Conservation (phyloP, 53 echinoderm and acorn worm genomes). For the Echinarachnius parma region DNA sequence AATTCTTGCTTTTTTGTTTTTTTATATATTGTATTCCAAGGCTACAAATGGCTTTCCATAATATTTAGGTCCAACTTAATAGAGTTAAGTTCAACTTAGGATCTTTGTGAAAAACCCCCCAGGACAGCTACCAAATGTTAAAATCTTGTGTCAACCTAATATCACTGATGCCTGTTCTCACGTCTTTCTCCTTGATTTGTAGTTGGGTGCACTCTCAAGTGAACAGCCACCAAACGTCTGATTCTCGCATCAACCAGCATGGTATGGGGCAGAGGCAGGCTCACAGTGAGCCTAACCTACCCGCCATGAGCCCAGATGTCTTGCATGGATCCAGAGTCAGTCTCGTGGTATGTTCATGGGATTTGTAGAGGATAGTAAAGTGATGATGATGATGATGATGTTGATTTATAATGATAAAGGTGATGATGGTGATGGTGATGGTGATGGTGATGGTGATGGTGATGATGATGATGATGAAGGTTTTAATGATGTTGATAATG, state of each 20-base stretch:
- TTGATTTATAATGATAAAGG: no score
- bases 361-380: background rate
- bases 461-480: no score
- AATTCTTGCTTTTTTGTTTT: no score
- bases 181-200: background rate
- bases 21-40: no score
- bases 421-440: constrained; percentile 7
- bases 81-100: no score
- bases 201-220: constrained; percentile 80
- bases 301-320: constrained; percentile 74
- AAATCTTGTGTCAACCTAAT: no score
- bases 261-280: constrained; percentile 58
- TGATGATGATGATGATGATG: background rate
- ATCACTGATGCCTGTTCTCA: background rate
- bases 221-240: background rate
- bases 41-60: no score
- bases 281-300: constrained; percentile 82
- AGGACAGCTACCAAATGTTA: no score
- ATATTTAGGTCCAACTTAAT: no score
- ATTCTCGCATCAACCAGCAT: constrained; percentile 9
- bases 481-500: no score
- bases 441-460: constrained; percentile 9
- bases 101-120: no score
- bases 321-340: constrained; percentile 75
- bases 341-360: constrained; percentile 63